A percentile compares a stretch with the other conserved stretches of the same genome.
phyloP scores from a whole-genome alignment of 2,113 vertebrate species.

The Saguinus midas region DNA sequence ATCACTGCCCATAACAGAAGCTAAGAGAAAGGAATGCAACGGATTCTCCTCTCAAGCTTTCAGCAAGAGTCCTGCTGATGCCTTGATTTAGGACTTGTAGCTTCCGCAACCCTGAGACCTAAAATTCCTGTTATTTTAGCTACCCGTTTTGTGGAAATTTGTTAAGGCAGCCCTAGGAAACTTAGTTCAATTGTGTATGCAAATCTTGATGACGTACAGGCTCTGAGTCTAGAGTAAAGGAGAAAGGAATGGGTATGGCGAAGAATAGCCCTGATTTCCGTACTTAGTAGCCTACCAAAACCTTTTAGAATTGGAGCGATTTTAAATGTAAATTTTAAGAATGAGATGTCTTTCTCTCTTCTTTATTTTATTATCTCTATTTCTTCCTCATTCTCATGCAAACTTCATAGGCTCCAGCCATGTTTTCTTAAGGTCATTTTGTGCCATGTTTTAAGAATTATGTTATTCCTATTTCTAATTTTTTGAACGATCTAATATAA shows the following conservation, averaged over 20 bases:
- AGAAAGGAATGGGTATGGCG: fast-evolving
- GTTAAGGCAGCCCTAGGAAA: not conserved
- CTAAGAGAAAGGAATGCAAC: not conserved
- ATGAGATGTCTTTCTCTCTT: not conserved
- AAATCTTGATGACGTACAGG: not conserved
- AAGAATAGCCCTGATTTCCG: not conserved
- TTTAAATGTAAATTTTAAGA: not conserved
- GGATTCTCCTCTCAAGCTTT: not conserved
- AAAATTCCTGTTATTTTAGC: not conserved
- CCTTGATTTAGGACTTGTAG: not conserved
- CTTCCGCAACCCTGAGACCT: not conserved
- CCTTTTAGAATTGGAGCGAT: not conserved
- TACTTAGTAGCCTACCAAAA: not conserved
- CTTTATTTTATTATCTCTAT: fast-evolving
- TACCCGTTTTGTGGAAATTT: not conserved
- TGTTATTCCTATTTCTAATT: not conserved
- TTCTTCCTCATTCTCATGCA: not conserved
- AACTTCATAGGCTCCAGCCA: fast-evolving
- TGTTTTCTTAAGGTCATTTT: not conserved
- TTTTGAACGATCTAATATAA: not conserved
- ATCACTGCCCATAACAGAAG: fast-evolving
- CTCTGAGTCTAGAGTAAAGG: not conserved
- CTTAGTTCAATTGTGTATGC: not conserved
- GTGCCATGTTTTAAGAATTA: not conserved
- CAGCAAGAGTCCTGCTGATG: not conserved